phyloP scores from a whole-genome alignment of 2,797 vertebrate species.

The Leucoraja ocellata region DNA sequence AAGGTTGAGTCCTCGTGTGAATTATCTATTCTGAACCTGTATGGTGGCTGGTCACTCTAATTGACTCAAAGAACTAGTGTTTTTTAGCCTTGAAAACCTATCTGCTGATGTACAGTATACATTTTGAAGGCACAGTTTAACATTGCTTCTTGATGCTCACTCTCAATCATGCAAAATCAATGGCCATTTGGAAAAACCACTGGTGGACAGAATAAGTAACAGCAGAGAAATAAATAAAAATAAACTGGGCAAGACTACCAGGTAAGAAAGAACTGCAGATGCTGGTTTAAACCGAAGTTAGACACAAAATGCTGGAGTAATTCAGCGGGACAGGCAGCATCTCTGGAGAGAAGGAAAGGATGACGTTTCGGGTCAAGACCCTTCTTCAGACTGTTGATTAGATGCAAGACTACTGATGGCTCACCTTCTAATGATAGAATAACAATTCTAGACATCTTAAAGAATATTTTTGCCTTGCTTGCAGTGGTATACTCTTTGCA shows the following conservation, averaged over 20 bases:
- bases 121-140: neutral
- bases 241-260: too few relatives aligned
- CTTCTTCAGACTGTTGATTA: too few relatives aligned
- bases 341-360: too few relatives aligned
- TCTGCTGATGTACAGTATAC: neutral
- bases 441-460: neutral
- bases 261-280: too few relatives aligned
- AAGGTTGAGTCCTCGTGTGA: neutral
- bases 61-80: neutral
- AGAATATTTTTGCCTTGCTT: neutral
- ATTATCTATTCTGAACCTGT: neutral
- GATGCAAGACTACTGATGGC: too few relatives aligned
- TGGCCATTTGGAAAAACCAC: neutral
- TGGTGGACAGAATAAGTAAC: neutral
- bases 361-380: too few relatives aligned
- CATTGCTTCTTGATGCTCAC: neutral
- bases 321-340: too few relatives aligned
- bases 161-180: neutral
- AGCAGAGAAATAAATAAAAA: too few relatives aligned
- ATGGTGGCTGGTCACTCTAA: neutral
- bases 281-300: too few relatives aligned
- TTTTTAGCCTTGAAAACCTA: neutral
- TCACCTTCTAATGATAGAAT: neutral
- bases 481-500: neutral
- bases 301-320: too few relatives aligned